Percentiles rank a stretch among this genome's conserved stretches.
Evolutionary conservation across 1,140 invertebrate genomes (phyloP).

Genomic region (Phenacoccus solenopsis): DNA sequence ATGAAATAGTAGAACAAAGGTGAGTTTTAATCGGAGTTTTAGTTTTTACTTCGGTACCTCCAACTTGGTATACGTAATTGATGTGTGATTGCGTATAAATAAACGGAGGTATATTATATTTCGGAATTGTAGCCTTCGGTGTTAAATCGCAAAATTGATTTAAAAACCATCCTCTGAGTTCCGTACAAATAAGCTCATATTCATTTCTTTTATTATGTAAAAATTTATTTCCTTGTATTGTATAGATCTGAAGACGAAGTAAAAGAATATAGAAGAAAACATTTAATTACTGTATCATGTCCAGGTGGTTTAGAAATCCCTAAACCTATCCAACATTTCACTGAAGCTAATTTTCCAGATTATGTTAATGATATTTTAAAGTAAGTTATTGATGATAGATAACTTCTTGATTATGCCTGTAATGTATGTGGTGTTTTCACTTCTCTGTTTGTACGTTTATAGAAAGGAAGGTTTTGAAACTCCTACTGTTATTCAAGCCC

Average conservation of each 20-base stretch:
- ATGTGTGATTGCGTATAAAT: neutral
- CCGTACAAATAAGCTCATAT: neutral
- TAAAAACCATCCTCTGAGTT: conserved; percentile 5
- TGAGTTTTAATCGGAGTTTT: conserved; percentile 23
- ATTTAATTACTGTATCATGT: conserved; percentile 43
- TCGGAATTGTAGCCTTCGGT: conserved; percentile 8
- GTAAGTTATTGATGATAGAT: neutral
- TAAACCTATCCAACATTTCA: conserved; percentile 64
- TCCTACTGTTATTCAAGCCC: conserved; percentile 65
- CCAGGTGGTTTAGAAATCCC: conserved; percentile 43
- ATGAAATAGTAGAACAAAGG: conserved; percentile 36
- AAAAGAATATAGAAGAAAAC: conserved; percentile 19
- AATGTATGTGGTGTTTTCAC: neutral
- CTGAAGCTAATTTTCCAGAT: conserved; percentile 68
- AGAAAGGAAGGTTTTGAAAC: conserved; percentile 48
- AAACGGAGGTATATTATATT: conserved; percentile 10
- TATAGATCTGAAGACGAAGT: conserved; percentile 25
- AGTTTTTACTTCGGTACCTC: neutral
- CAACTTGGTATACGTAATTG: conserved; percentile 8
- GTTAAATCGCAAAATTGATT: neutral
- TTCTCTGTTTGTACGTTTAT: conserved; percentile 30
- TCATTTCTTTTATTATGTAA: neutral
- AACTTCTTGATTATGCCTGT: neutral
- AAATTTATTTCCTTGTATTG: neutral
- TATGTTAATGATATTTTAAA: conserved; percentile 46